phyloP scores from a whole-genome alignment of 2,888 invertebrate genomes.

The Oxystoma pomonae region DNA sequence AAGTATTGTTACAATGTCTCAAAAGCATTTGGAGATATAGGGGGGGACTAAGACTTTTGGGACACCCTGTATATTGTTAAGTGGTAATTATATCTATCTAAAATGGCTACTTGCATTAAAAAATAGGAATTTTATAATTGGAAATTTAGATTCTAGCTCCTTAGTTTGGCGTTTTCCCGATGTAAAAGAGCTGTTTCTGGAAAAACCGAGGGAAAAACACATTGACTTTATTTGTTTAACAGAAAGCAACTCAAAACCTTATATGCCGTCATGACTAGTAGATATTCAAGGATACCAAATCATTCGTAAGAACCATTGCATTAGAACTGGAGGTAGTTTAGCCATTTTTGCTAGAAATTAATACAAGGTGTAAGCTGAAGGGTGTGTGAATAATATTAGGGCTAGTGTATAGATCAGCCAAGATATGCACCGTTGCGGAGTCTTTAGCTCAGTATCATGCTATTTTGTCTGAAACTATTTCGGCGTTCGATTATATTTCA shows the following conservation, averaged over 20 bases:
- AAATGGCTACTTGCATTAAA: no score
- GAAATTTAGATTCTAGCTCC: neutral
- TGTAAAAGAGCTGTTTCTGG: neutral
- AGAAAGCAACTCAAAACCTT: neutral
- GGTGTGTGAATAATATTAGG: neutral
- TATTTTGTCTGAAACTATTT: neutral
- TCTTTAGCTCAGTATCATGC: neutral
- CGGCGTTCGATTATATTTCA: neutral
- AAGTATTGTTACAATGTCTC: no score
- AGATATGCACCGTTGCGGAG: neutral
- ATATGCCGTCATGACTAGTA: neutral
- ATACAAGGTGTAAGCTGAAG: neutral
- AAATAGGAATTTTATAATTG: no score
- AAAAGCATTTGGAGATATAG: no score
- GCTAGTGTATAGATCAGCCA: neutral
- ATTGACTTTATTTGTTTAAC: neutral
- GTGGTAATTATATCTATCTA: no score
- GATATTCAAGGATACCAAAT: neutral
- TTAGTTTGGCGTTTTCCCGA: neutral
- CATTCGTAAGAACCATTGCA: neutral
- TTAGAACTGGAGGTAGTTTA: neutral
- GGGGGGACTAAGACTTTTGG: no score
- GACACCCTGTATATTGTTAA: no score
- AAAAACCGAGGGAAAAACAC: neutral
- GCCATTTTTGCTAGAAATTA: neutral